Conservation (phyloP, 2,113 vertebrate species). For the Melanerpes formicivorus region DNA sequence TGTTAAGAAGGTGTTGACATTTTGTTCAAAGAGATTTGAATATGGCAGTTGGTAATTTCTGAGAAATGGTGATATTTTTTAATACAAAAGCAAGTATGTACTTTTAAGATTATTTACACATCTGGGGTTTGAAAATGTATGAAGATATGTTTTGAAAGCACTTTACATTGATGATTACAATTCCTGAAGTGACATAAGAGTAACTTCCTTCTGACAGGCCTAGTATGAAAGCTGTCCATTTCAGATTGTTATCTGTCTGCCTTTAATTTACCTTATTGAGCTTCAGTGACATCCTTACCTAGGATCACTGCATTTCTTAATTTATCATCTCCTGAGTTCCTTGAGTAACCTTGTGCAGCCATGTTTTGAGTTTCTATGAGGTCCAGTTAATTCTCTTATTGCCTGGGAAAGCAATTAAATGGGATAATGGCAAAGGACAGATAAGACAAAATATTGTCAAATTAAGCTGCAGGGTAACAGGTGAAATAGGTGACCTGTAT, state of each 20-base stretch:
- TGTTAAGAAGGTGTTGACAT: neutral
- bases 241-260: neutral
- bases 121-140: neutral
- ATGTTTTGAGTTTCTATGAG: slow-evolving; percentile 70
- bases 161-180: neutral
- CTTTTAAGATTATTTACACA: neutral
- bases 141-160: neutral
- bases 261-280: neutral
- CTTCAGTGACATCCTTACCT: slow-evolving; percentile 33
- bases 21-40: neutral
- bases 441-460: slow-evolving; percentile 6
- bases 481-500: neutral
- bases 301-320: slow-evolving; percentile 70
- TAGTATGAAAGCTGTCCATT: neutral
- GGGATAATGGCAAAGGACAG: slow-evolving; percentile 43
- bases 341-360: slow-evolving; percentile 68
- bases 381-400: slow-evolving; percentile 65
- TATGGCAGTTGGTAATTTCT: neutral
- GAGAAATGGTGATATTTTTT: neutral
- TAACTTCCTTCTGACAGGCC: neutral
- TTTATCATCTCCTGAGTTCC: slow-evolving; percentile 68
- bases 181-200: neutral
- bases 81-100: neutral
- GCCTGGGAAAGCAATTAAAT: slow-evolving; percentile 58
- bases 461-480: neutral